These are phyloP conservation scores for Syngnathus scovelli DNA, from an alignment of 2,113 vertebrate species.

Conservation along the genomic window DNA sequence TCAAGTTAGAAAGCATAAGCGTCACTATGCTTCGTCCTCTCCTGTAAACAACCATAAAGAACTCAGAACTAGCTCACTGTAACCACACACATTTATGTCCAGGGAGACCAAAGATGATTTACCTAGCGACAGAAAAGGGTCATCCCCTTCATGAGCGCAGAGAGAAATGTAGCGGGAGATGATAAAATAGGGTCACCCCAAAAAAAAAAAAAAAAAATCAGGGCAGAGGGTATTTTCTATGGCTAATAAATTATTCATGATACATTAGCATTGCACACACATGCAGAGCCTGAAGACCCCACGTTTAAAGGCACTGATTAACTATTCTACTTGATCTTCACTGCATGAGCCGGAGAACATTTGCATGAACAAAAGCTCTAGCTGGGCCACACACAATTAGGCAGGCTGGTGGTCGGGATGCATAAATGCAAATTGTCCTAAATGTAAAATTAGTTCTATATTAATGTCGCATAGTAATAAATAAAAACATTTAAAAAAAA, in stretches of 20 bases:
- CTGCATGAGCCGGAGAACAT: conserved; percentile 45
- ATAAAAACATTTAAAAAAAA: too few species aligned
- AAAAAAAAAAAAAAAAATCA: conserved; percentile 31
- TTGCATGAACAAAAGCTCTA: conserved; percentile 25
- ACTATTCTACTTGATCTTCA: conserved; percentile 57
- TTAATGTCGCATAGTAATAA: neutral
- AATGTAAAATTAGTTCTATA: neutral
- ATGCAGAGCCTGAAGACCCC: conserved; percentile 16
- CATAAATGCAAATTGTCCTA: neutral
- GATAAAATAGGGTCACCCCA: neutral
- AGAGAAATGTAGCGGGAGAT: neutral
- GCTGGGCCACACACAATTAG: neutral
- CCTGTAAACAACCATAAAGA: conserved; percentile 3
- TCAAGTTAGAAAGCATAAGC: too few species aligned
- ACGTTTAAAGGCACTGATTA: conserved; percentile 48
- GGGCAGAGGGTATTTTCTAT: conserved; percentile 28
- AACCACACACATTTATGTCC: conserved; percentile 18
- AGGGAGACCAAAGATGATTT: conserved; percentile 31
- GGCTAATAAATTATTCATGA: conserved; percentile 46
- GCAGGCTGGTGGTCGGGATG: neutral
- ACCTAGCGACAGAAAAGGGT: conserved; percentile 41
- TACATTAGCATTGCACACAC: conserved; percentile 1
- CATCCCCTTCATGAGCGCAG: conserved; percentile 25
- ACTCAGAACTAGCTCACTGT: too few species aligned
- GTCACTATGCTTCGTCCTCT: too few species aligned